Percentiles rank a stretch among this genome's conserved stretches.
phyloP scores from a whole-genome alignment of 1,140 invertebrate genomes.

The Steinernema khuongi region DNA sequence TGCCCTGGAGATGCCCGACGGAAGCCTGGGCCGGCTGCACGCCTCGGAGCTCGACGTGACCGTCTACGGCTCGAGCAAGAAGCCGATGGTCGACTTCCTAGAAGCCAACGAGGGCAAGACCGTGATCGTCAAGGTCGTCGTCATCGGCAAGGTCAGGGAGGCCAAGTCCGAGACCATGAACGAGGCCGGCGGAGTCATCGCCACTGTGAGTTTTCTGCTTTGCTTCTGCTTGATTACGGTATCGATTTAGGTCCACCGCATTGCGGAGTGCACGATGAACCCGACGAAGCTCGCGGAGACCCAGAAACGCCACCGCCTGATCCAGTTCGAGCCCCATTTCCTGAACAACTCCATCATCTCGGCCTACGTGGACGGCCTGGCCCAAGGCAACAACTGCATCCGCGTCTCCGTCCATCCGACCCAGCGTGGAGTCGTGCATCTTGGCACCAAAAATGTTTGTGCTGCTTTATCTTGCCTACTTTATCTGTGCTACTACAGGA shows the following conservation, averaged over 20 bases:
- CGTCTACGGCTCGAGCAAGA: conserved; percentile 24
- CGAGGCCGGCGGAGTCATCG: not conserved
- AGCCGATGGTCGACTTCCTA: conserved; percentile 42
- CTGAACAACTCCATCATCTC: not conserved
- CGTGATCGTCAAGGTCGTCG: conserved; percentile 47
- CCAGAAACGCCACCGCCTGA: conserved; percentile 33
- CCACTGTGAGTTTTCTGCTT: not conserved
- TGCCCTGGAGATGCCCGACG: conserved; percentile 43
- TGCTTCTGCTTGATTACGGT: not conserved
- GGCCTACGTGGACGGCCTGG: not conserved
- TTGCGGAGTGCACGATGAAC: conserved; percentile 40
- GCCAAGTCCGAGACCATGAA: conserved; percentile 10
- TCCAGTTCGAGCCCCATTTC: conserved; percentile 18
- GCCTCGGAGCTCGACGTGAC: conserved; percentile 37
- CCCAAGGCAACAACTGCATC: not conserved
- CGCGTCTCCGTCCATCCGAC: not conserved
- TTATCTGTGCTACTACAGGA: not conserved
- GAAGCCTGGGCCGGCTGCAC: conserved; percentile 46
- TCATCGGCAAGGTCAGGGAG: conserved; percentile 9
- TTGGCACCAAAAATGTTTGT: not conserved
- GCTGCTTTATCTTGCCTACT: not conserved
- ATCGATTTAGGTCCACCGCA: conserved; percentile 16
- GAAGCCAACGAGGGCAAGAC: conserved; percentile 39
- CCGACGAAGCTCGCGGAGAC: conserved; percentile 33
- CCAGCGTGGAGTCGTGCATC: not conserved